phyloP scores from a whole-genome alignment of 2,888 invertebrate species.

The Lithophane socia region DNA sequence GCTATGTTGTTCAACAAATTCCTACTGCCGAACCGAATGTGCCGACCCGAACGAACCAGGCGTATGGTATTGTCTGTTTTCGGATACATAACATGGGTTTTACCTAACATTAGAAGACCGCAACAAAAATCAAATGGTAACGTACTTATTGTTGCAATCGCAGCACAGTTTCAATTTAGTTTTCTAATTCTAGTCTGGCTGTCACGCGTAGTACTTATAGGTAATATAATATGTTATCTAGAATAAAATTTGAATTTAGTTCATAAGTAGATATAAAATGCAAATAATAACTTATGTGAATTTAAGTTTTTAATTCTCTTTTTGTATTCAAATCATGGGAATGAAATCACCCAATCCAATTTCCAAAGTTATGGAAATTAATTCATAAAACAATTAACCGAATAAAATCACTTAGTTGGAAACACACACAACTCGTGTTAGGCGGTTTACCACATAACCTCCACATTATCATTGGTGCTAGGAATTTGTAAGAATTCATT shows the following conservation, averaged over 20 bases:
- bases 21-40: background rate
- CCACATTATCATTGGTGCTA: constrained; percentile 26
- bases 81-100: background rate
- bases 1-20: background rate
- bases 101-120: background rate
- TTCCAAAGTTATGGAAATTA: constrained; percentile 1
- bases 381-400: background rate
- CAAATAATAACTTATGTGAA: background rate
- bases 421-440: constrained; percentile 8
- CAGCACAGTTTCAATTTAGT: background rate
- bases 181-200: constrained; percentile 10
- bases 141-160: background rate
- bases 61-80: background rate
- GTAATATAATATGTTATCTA: background rate
- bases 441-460: constrained; percentile 11
- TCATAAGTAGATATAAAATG: background rate
- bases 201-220: background rate
- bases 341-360: constrained; percentile 5
- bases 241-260: background rate
- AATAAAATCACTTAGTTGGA: constrained; percentile 8
- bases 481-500: constrained; percentile 29
- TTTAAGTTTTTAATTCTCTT: background rate
- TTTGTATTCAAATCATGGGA: constrained; percentile 32
- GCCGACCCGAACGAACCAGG: constrained; percentile 2
- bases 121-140: background rate